Conservation (phyloP, 2,113 vertebrate species). For the Trachemys scripta region DNA sequence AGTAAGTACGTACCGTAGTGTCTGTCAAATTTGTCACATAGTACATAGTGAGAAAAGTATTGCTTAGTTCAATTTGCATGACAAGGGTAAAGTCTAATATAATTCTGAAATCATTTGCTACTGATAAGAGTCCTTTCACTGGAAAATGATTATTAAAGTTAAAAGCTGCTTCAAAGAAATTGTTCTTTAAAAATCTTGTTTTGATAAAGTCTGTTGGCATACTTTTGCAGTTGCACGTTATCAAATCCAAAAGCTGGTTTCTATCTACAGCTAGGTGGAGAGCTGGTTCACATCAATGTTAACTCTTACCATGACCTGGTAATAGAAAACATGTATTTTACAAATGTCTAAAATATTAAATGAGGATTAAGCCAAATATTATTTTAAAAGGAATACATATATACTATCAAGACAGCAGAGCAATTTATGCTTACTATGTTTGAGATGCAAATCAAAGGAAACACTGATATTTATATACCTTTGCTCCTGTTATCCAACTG, state of each 20-base stretch:
- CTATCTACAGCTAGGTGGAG: constrained; percentile 17
- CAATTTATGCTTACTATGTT: not conserved
- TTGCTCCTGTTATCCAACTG: not conserved
- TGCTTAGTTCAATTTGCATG: not conserved
- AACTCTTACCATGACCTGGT: not conserved
- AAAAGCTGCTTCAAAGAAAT: not conserved
- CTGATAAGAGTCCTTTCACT: not conserved
- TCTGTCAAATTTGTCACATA: not conserved
- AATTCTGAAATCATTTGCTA: constrained; percentile 31
- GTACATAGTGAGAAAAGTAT: not conserved
- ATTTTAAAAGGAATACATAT: not conserved
- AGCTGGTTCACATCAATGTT: constrained; percentile 57
- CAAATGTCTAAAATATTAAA: not conserved
- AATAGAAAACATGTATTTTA: constrained; percentile 47
- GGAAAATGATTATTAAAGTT: constrained; percentile 48
- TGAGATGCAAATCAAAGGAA: constrained; percentile 22
- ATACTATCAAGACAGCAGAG: not conserved
- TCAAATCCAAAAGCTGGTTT: constrained; percentile 29
- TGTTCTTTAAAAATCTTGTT: constrained; percentile 27
- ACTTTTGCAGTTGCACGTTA: not conserved
- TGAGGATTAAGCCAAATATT: constrained; percentile 2
- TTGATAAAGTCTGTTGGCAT: constrained; percentile 12
- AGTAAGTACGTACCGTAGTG: fast-evolving
- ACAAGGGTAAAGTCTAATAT: constrained; percentile 1
- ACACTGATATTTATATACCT: not conserved